Base-by-base conservation (phyloP, 2,888 invertebrate genomes). In the Dicycla oo region DNA sequence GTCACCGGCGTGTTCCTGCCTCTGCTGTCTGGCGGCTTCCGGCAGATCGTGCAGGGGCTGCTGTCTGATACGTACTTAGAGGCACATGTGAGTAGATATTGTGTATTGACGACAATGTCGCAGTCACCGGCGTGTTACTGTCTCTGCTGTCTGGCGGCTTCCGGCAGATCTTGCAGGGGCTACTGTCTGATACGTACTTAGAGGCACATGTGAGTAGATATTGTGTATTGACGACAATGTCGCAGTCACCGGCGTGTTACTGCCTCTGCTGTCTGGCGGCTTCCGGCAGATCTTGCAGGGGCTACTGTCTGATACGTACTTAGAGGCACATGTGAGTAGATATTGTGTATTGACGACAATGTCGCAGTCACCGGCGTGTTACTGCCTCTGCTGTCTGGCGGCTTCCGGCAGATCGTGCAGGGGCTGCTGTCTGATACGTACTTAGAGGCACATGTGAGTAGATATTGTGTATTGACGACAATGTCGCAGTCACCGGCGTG, bases 61-160 rank as follows among this genome's bases (percentile, higher is more conserved):
- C 96, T 99, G 34, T 98, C 99, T 8, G 99, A 99, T 90, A 99
- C 99, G 0, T 99, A 97, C 91, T 91, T 99, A 38, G 99, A 99
- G 92, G 99, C 99, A 13, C 99, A 99, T 94, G 99, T 99, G 94
- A 62, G 62, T 62, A 10, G 5, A 45, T 30, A 30, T 13, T 30
- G 8, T 43, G 13, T 30, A 23, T 51, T 23, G 8, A 5, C 26
- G 20, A 45, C 0, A 20, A 26, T 26, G 13, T 30, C 7, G 38
- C 38, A 38, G 38, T 38, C 38, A 8, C 38, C 8, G 38, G 38
- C 38, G 97, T 99, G 72, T 99, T 98, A 95, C 96, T 99, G 85
- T 99, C 99, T 3, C 96, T 99, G 78, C 94, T 98, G 83, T 97
- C 97, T 87, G 94, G 97, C 15, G 99, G 99, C 45, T 99, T 98